Base-by-base conservation (phyloP, 2,797 vertebrate genomes). In the Distichodus sexfasciatus region DNA sequence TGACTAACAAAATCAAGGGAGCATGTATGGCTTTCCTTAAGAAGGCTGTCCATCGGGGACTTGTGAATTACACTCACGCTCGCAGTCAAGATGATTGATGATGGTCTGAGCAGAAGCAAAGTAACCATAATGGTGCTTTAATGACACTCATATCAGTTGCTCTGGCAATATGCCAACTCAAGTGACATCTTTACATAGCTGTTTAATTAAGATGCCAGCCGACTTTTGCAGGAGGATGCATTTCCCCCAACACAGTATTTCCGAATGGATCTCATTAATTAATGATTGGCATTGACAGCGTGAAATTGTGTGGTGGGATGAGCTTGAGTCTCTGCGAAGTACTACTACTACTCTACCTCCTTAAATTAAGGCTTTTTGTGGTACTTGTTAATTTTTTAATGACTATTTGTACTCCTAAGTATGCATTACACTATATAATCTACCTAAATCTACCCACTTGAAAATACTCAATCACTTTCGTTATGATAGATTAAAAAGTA, bases 91-190 rank as follows among this genome's bases (percentile, higher is more conserved):
- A 54, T 75, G 61, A 75, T 76, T 64, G 73, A 79, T 71, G 57
- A 47, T 62, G 58, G 36, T 41, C 60, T 54, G 66, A 66, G 63
- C 26, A 72, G 74, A 64, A 59, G 76, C 51, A 77, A 75, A 82
- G 67, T 70, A 71, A 78, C 76, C 67, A 62, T 76, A 77, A 81
- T 76, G 64, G 62, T 66, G 35, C 58, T 79, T 79, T 79, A 79
- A 84, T 76, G 47, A 69, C 54, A 51, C 50, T 61, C 74, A 74
- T 65, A 80, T 71, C 57, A 66, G 48, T 43, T 73, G n/a, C n/a
- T n/a, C 46, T 78, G 73, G 71, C 69, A 55, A 55, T 35, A 35
- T 26, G 68, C 66, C 74, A 76, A 61, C 38, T 55, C 28, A 5
- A 55, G 59, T 59, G 71, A 73, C 76, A 73, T 62, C 47, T 69